Percentiles rank a stretch among this genome's conserved stretches.
Conservation (phyloP, 2,797 vertebrate species). For the Lithobates sylvaticus region DNA sequence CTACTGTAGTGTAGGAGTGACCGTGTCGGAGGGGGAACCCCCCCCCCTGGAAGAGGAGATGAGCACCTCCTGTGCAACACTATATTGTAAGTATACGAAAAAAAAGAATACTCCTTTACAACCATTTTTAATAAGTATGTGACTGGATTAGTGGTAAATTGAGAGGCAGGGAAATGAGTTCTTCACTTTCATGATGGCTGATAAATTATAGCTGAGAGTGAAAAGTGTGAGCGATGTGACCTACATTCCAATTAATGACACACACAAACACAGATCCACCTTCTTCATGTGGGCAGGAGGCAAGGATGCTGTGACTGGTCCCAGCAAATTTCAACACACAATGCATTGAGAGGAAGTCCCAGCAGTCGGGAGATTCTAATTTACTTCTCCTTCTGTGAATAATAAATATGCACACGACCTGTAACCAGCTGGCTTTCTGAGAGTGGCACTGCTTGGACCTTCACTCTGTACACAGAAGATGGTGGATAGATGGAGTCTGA, state of each 20-base stretch:
- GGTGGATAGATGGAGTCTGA: neutral
- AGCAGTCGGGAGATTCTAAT: neutral
- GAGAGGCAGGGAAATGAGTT: conserved; percentile 37
- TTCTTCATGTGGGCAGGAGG: conserved; percentile 44
- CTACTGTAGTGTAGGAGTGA: too few relatives aligned
- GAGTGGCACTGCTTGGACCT: neutral
- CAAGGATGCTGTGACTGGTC: conserved; percentile 36
- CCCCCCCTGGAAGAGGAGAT: too few relatives aligned
- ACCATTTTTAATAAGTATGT: neutral
- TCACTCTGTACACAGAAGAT: neutral
- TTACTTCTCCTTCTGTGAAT: conserved; percentile 2
- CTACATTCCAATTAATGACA: conserved; percentile 55
- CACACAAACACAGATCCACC: conserved; percentile 45
- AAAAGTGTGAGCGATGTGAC: conserved; percentile 46
- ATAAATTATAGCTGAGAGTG: conserved; percentile 36
- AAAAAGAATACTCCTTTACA: too few relatives aligned
- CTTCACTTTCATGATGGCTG: conserved; percentile 33
- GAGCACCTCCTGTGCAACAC: too few relatives aligned
- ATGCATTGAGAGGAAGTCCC: neutral
- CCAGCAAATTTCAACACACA: conserved; percentile 4
- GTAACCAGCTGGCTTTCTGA: neutral
- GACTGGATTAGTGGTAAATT: conserved; percentile 11
- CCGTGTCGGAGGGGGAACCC: too few relatives aligned
- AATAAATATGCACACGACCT: neutral
- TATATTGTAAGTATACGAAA: too few relatives aligned